Base-by-base conservation (phyloP, 2,888 invertebrate genomes). In the Hedychridium roseum region DNA sequence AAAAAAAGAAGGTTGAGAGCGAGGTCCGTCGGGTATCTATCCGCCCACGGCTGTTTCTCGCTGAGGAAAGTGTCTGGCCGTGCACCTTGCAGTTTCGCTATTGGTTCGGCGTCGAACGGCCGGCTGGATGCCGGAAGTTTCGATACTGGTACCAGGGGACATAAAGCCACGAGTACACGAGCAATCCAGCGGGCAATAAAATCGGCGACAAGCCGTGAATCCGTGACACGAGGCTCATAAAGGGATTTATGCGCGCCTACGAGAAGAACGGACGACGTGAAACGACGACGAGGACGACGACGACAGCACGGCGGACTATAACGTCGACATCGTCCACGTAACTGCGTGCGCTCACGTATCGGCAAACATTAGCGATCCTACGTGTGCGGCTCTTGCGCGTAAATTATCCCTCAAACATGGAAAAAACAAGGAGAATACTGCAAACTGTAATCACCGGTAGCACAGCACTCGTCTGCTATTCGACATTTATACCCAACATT, bases 151-250 rank as follows among this genome's bases (percentile, higher is more conserved):
- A 61, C 56, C 63, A 52, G 56, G 64, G 54, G 37, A 52, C 61
- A 58, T 60, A 68, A 64, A 63, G 66, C 60, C 56, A 53, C 55
- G 58, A 50, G 57, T 56, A 66, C 61, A 56, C 60, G 60, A 60
- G 63, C 69, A 66, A 68, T 69, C 66, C 62, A 56, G 45, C 54
- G 55, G 56, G 71, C 69, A 71, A 72, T 74, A 73, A 74, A 73
- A 73, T 74, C 68, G 71, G 67, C 67, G 73, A 67, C 70, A 67
- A 71, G 68, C 66, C 63, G 70, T 70, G 71, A 74, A 74, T 72
- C 71, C 70, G 73, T 66, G 70, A 74, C 72, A 61, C 68, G 61
- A 66, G 58, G 63, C 68, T 71, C 73, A 71, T 73, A 72, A 74
- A 73, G 64, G 66, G 70, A 73, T 74, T 73, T 73, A 74, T 68